Conservation (phyloP, 2,888 invertebrate species). For the Cyclophora albipunctata region DNA sequence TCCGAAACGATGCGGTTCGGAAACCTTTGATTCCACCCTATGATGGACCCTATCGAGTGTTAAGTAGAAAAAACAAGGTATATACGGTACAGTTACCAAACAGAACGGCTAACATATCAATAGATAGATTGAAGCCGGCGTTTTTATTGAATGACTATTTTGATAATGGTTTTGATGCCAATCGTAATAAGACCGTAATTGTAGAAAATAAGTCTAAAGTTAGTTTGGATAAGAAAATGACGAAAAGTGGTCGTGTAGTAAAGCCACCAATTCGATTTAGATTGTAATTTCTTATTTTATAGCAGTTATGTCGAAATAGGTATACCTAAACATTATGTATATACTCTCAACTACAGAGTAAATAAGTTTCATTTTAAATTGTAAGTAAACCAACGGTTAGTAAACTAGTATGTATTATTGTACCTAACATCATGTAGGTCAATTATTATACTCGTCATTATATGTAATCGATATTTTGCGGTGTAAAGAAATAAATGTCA, state of each 20-base stretch:
- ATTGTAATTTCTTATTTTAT: neutral
- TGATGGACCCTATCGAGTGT: slow-evolving; percentile 5
- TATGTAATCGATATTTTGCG: neutral
- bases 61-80: slow-evolving; percentile 4
- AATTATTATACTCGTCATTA: neutral
- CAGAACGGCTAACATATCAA: slow-evolving; percentile 1
- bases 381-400: neutral
- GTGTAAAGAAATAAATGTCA: neutral
- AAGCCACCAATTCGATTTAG: neutral
- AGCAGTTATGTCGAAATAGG: neutral
- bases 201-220: neutral
- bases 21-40: slow-evolving; percentile 6
- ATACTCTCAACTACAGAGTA: neutral
- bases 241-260: neutral
- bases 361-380: neutral
- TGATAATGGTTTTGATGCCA: neutral
- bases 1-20: slow-evolving; percentile 6
- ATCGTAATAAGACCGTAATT: neutral
- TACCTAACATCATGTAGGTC: neutral
- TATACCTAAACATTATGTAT: neutral
- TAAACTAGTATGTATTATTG: neutral
- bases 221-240: neutral
- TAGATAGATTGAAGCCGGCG: slow-evolving; percentile 7
- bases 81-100: slow-evolving; percentile 5
- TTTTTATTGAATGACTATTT: neutral